These are phyloP conservation scores for Catotricha subobsoleta DNA, from an alignment of 2,888 invertebrate genomes.

Conservation along the genomic window DNA sequence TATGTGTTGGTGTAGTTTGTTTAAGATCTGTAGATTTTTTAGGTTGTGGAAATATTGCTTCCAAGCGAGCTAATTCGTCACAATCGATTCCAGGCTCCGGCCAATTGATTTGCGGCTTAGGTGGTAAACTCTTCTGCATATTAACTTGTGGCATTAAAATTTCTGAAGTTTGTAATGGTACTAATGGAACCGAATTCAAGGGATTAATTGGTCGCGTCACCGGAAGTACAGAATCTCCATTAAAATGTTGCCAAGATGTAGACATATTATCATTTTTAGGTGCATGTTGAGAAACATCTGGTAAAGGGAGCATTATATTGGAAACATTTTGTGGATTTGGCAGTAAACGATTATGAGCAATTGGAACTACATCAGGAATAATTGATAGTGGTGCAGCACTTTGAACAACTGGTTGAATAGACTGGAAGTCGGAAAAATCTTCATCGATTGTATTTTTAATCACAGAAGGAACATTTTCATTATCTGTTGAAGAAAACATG, in stretches of 20 bases:
- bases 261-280: no score
- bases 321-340: constrained; percentile 10
- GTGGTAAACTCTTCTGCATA: constrained; percentile 15
- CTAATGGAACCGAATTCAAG: no score
- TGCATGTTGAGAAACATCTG: no score
- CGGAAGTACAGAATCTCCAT: no score
- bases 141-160: constrained; percentile 23
- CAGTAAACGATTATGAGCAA: constrained; percentile 12
- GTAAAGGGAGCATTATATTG: no score
- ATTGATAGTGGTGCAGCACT: constrained; percentile 3
- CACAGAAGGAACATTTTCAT: no score
- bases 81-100: constrained; percentile 32
- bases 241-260: no score
- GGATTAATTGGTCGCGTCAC: no score
- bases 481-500: constrained; percentile 1
- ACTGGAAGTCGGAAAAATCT: constrained; percentile 34
- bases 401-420: constrained; percentile 6
- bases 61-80: constrained; percentile 27
- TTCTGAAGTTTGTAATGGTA: no score
- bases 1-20: background rate
- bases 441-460: constrained; percentile 19
- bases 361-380: constrained; percentile 9
- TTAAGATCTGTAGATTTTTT: no score
- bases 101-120: constrained; percentile 27
- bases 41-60: constrained; percentile 24